Percentiles rank a stretch among this genome's conserved stretches.
phyloP scores from a whole-genome alignment of 1,140 invertebrate genomes.

The Aphaenogaster rudis region DNA sequence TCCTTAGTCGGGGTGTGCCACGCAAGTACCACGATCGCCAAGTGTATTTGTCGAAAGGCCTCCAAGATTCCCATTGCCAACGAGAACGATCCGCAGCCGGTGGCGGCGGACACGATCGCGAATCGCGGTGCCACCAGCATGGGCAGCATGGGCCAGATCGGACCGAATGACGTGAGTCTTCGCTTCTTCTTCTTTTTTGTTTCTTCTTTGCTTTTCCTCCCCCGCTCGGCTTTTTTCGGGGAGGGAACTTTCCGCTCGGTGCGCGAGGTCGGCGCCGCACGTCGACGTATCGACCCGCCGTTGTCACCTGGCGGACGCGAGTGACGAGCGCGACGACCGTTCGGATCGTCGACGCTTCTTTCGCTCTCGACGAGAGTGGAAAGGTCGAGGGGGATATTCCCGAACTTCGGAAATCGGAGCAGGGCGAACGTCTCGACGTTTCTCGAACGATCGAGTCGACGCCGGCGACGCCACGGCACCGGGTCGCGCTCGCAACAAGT shows the following conservation, averaged over 20 bases:
- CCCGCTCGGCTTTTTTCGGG: neutral
- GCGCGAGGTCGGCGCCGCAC: neutral
- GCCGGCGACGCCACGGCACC: neutral
- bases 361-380: neutral
- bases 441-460: neutral
- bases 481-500: constrained; percentile 24
- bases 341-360: neutral
- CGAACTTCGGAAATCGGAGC: neutral
- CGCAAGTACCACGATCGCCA: neutral
- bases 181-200: neutral
- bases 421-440: neutral
- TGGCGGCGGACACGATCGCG: constrained; percentile 84
- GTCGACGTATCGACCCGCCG: constrained; percentile 12
- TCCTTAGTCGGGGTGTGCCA: neutral
- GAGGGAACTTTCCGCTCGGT: neutral
- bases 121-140: constrained; percentile 84
- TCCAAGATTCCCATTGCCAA: constrained; percentile 87
- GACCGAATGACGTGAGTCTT: constrained; percentile 86
- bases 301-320: neutral
- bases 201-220: neutral
- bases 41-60: constrained; percentile 73
- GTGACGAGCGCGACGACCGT: neutral
- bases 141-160: constrained; percentile 88
- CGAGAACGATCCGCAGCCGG: constrained; percentile 83
- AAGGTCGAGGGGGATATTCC: neutral